A percentile compares a stretch with the other conserved stretches of the same genome.
Evolutionary conservation across 2,113 vertebrate species (phyloP).

Genomic region (Pterocles burchelli): DNA sequence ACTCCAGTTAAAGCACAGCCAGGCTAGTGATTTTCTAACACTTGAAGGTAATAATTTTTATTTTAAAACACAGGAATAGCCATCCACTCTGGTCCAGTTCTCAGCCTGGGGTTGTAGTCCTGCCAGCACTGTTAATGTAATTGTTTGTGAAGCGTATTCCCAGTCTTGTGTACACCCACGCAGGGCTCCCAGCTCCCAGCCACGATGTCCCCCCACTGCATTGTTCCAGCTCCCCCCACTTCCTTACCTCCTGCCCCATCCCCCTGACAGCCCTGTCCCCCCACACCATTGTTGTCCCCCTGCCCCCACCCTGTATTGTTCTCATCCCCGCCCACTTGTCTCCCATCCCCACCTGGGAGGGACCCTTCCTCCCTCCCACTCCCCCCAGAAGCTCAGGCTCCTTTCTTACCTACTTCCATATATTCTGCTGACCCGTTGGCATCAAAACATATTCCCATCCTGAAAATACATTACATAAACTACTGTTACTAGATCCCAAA

Average conservation of each 20-base stretch:
- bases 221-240: conserved; percentile 70
- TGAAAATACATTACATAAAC: background rate
- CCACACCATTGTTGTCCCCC: conserved; percentile 27
- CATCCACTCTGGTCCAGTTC: background rate
- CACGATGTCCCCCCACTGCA: conserved; percentile 5
- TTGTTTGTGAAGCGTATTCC: conserved; percentile 46
- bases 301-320: conserved; percentile 61
- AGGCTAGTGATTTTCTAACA: conserved; percentile 3
- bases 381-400: background rate
- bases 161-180: conserved; percentile 52
- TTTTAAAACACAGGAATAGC: background rate
- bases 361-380: conserved; percentile 48
- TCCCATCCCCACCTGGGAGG: conserved; percentile 35
- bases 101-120: background rate
- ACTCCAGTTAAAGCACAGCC: background rate
- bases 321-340: background rate
- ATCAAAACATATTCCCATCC: conserved; percentile 9
- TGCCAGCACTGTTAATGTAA: conserved; percentile 62
- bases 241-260: conserved; percentile 40
- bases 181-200: conserved; percentile 32
- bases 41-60: conserved; percentile 1
- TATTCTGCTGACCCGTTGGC: background rate
- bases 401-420: background rate
- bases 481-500: background rate
- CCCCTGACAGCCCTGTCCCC: background rate